Base-by-base conservation (phyloP, 2,113 vertebrate genomes). In the Stegostoma tigrinum region DNA sequence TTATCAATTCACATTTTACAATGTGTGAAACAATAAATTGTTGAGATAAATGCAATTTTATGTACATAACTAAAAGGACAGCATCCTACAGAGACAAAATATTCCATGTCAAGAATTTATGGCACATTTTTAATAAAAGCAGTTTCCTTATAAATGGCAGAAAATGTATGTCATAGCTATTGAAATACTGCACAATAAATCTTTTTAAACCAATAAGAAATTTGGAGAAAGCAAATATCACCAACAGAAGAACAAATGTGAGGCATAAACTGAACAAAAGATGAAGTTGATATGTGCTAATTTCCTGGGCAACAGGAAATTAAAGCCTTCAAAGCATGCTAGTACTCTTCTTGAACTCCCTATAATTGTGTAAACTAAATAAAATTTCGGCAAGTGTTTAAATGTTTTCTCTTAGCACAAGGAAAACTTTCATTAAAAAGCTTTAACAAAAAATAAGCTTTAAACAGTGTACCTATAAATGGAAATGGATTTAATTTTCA, bases 271-370 rank as follows among this genome's bases (percentile, higher is more conserved):
- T 42, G n/a, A 97, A 97, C 97, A n/a, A 96, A 96, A 97, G 97
- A 96, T 98, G 98, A 96, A 94, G 96, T 96, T 97, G 96, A 96
- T 97, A 97, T 96, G 96, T 97, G 96, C 97, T 98, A 98, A 99
- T 99, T 98, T 99, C 99, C 99, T 98, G 98, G 96, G 94, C 34
- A 96, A 96, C 97, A 98, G 99, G 99, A 99, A 99, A 99, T 99
- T 98, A 99, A 99, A 99, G 96, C 95, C 97, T 96, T n/a, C 24
- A 0, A 75, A 97, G 68, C 15, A 72, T 42, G 52, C 21, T 5
- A 34, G 66, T 5, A 27, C 52, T 90, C 52, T 90, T 52, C 52
- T 61, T n/a, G 4, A 34, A 27, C 67, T 95, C 94, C 94, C 42
- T 72, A 30, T 52, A 52, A 72, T 68, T 52, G 68, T 95, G 68